Evolutionary conservation across 1,140 invertebrate species (phyloP).

Genomic region (Drosophila funebris): DNA sequence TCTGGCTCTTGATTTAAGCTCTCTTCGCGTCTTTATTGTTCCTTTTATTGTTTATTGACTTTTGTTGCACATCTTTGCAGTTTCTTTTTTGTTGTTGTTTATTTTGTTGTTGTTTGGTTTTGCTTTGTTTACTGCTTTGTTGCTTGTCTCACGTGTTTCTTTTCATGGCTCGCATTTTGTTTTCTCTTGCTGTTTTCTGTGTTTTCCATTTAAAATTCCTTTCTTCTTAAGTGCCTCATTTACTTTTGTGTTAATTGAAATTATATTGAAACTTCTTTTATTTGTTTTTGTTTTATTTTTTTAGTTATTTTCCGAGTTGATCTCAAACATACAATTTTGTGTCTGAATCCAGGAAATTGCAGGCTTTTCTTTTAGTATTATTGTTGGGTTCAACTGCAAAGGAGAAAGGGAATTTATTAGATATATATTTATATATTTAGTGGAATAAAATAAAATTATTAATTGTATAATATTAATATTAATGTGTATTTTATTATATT

Average conservation of each 20-base stretch:
- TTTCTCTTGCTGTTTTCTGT: conserved; percentile 21
- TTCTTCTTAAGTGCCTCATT: conserved; percentile 70
- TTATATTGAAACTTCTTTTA: conserved; percentile 25
- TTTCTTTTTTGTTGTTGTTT: conserved; percentile 15
- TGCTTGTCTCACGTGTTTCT: conserved; percentile 49
- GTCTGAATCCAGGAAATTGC: neutral
- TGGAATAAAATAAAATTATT: no score
- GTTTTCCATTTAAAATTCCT: conserved; percentile 60
- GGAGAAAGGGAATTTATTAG: neutral
- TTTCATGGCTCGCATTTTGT: conserved; percentile 50
- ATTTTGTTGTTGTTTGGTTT: conserved; percentile 12
- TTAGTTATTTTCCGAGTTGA: neutral
- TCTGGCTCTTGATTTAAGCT: neutral
- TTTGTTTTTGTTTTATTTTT: conserved; percentile 14
- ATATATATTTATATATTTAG: neutral
- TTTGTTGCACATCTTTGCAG: conserved; percentile 54
- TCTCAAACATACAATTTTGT: conserved; percentile 2
- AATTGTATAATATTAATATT: no score
- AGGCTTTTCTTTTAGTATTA: neutral
- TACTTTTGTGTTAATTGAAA: conserved; percentile 46
- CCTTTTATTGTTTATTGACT: conserved; percentile 49
- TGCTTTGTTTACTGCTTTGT: conserved; percentile 24
- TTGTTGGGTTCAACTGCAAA: conserved; percentile 32
- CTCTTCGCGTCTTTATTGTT: conserved; percentile 15
- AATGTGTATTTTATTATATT: no score